These are phyloP conservation scores for Sylvietta virens DNA, from an alignment of 2,113 vertebrate genomes.

Conservation along the genomic window DNA sequence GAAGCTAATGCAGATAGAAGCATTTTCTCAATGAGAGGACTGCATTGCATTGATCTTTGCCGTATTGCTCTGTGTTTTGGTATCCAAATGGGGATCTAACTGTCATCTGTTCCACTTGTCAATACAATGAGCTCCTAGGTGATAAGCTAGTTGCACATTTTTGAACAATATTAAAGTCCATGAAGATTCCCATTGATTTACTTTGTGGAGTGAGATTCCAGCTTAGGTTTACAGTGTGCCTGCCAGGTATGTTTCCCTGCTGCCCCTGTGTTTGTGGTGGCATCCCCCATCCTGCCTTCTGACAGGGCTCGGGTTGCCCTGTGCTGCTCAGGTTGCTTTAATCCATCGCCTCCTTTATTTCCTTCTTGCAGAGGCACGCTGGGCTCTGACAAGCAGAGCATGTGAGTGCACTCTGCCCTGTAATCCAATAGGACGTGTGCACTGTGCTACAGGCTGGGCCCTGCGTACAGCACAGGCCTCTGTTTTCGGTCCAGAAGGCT, in stretches of 20 bases:
- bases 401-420: slow-evolving; percentile 30
- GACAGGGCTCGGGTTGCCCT: background rate
- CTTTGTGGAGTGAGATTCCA: background rate
- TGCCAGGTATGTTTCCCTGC: background rate
- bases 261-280: background rate
- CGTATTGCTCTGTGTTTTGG: background rate
- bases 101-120: background rate
- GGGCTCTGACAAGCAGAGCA: background rate
- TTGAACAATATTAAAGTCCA: background rate
- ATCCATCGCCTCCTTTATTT: background rate
- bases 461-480: background rate
- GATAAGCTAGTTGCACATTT: background rate
- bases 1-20: background rate
- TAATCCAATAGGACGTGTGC: slow-evolving; percentile 61
- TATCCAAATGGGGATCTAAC: background rate
- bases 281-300: background rate
- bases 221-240: background rate
- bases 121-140: background rate
- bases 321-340: background rate
- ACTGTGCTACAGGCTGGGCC: background rate
- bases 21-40: background rate
- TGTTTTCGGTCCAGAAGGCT: background rate
- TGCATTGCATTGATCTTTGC: background rate
- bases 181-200: background rate
- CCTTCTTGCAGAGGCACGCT: background rate